A percentile compares a stretch with the other conserved stretches of the same genome.
Conservation (phyloP, 2,113 vertebrate species). For the Dinomys branickii region DNA sequence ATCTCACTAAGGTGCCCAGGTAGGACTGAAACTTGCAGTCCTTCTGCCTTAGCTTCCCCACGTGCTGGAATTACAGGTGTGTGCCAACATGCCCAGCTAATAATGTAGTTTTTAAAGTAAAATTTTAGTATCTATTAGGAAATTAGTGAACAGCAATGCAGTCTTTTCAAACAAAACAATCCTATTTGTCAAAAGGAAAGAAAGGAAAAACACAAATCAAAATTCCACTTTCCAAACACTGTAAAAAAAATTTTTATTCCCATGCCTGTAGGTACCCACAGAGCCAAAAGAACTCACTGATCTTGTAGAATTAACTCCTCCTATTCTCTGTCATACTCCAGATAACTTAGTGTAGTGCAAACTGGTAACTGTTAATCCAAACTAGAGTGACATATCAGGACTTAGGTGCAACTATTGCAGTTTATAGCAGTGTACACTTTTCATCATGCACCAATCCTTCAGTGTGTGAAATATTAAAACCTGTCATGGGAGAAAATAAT, state of each 20-base stretch:
- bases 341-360: neutral
- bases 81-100: neutral
- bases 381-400: neutral
- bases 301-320: neutral
- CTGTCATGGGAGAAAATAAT: neutral
- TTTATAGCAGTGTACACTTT: neutral
- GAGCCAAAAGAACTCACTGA: neutral
- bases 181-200: neutral
- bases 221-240: constrained; percentile 16
- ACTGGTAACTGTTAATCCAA: neutral
- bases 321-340: neutral
- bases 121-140: constrained; percentile 12
- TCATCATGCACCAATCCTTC: neutral
- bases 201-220: neutral
- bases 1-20: neutral
- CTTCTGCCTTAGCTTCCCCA: neutral
- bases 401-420: neutral
- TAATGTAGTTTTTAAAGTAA: constrained; percentile 3
- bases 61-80: neutral
- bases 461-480: neutral
- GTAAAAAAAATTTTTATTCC: neutral
- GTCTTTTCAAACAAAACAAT: neutral
- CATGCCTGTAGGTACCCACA: neutral
- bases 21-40: neutral
- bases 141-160: neutral